phyloP scores from a whole-genome alignment of 1,140 invertebrate species.

The Bombus affinis region DNA sequence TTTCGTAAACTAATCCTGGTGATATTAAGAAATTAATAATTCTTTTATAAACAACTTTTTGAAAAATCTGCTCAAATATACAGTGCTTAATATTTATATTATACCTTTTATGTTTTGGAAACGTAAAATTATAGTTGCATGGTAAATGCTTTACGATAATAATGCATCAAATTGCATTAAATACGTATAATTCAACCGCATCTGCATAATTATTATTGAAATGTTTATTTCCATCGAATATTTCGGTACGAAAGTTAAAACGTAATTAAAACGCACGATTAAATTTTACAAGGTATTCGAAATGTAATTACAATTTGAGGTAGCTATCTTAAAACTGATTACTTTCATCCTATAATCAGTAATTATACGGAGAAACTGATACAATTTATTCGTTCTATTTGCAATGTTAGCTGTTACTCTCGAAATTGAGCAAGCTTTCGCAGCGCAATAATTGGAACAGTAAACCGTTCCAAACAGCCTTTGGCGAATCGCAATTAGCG shows the following conservation, averaged over 20 bases:
- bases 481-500: constrained; percentile 33
- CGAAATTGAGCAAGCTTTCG: background rate
- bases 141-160: background rate
- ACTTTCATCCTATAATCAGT: background rate
- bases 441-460: constrained; percentile 19
- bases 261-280: background rate
- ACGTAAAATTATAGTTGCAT: background rate
- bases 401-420: background rate
- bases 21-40: background rate
- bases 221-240: background rate
- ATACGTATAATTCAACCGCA: background rate
- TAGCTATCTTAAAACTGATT: background rate
- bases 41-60: too few relatives aligned
- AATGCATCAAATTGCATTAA: background rate
- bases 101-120: background rate
- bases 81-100: background rate
- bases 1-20: background rate
- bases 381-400: background rate
- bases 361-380: background rate
- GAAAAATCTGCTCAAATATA: background rate
- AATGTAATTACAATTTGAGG: background rate
- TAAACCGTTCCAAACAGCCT: constrained; percentile 29
- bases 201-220: background rate
- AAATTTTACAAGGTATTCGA: background rate
- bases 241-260: background rate